phyloP scores from a whole-genome alignment of 2,113 vertebrate genomes.

The Vimba vimba region DNA sequence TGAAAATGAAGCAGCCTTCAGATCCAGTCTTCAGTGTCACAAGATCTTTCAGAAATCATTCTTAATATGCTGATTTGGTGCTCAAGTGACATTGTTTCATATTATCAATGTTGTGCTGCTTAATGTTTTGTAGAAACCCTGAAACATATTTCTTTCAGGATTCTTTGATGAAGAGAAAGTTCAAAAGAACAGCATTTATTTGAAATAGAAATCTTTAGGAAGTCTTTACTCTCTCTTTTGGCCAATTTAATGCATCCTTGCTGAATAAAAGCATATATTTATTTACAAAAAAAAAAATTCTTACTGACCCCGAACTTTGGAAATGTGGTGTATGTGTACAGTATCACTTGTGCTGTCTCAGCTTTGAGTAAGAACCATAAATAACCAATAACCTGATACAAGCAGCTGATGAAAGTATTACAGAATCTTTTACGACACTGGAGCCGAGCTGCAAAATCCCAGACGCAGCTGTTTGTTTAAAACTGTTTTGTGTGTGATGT shows the following conservation, averaged over 20 bases:
- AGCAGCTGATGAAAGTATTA: conserved; percentile 37
- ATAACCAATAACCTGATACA: conserved; percentile 26
- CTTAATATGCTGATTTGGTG: background rate
- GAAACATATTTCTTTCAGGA: background rate
- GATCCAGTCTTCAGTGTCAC: no score
- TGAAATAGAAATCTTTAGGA: background rate
- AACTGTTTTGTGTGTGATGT: conserved; percentile 29
- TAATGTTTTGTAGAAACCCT: background rate
- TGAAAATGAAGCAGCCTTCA: no score
- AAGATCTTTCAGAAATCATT: background rate
- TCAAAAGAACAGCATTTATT: background rate
- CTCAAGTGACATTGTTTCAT: background rate
- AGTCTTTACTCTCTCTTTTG: background rate
- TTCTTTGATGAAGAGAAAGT: background rate
- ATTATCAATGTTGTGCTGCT: background rate
- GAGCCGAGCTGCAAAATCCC: background rate
- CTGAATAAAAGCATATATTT: background rate
- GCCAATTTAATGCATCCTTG: background rate
- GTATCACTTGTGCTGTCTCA: background rate
- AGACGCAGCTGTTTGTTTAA: conserved; percentile 17
- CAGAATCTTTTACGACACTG: background rate
- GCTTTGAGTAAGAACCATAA: background rate
- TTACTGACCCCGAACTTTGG: background rate
- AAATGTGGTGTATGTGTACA: background rate
- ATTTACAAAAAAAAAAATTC: background rate